These are phyloP conservation scores for Gallinago nigripennis DNA, from an alignment of 2,797 vertebrate genomes.

Conservation along the genomic window DNA sequence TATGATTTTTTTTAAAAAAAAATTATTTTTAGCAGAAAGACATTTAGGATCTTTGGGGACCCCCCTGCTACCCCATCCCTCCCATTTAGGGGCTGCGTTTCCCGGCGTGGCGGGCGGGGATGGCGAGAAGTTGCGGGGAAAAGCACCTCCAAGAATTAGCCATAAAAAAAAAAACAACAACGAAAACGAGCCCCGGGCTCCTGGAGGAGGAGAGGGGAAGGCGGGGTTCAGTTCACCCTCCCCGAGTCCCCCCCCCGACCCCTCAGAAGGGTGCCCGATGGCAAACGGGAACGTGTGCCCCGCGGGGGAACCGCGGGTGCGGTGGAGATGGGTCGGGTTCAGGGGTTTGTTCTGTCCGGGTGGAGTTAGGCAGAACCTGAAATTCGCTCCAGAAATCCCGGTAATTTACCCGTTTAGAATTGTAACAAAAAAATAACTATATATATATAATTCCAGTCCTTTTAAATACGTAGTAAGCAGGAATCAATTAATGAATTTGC, in stretches of 20 bases:
- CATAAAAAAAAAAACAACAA: neutral
- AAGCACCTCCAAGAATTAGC: neutral
- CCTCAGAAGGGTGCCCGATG: rapidly evolving
- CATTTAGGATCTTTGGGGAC: neutral
- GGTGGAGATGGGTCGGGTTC: rapidly evolving
- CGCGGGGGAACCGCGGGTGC: rapidly evolving
- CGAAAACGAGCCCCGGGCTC: neutral
- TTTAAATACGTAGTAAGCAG: neutral
- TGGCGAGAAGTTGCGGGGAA: neutral
- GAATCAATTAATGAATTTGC: neutral
- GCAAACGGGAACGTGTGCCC: rapidly evolving
- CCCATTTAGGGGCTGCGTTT: neutral
- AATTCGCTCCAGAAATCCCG: rapidly evolving
- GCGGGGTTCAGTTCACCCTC: rapidly evolving
- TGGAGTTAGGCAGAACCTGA: neutral
- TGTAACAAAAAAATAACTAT: neutral
- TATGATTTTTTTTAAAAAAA: neutral
- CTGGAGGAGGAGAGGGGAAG: too few relatives aligned
- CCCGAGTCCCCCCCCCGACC: rapidly evolving
- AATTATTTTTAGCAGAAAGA: constrained; percentile 51
- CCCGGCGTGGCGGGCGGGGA: rapidly evolving
- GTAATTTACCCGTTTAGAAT: neutral
- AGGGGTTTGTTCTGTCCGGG: neutral
- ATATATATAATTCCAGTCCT: neutral
- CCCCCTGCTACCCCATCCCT: neutral